Evolutionary conservation across 53 echinoderm and acorn worm species (phyloP).

Genomic region (Paracentrotus lividus): DNA sequence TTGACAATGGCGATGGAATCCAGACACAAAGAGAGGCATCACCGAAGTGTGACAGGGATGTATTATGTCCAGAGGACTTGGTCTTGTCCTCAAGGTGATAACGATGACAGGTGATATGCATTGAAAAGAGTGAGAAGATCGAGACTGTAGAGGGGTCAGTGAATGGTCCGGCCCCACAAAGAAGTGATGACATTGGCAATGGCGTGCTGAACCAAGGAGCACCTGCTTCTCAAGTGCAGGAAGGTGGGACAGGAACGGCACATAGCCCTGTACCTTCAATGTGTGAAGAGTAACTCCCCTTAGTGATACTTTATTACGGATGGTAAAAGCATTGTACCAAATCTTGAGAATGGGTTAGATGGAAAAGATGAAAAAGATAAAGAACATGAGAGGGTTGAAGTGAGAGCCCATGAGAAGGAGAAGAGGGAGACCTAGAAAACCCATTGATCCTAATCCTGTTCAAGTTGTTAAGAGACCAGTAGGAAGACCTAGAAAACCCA

Average conservation of each 20-base stretch:
- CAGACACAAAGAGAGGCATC: background rate
- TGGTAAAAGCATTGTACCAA: background rate
- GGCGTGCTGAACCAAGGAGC: background rate
- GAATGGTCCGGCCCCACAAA: background rate
- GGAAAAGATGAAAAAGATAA: background rate
- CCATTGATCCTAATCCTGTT: background rate
- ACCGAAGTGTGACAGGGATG: background rate
- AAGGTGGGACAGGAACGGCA: background rate
- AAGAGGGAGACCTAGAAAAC: conserved; percentile 23
- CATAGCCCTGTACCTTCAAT: conserved; percentile 18
- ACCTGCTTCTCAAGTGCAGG: background rate
- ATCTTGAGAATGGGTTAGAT: background rate
- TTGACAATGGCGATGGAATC: background rate
- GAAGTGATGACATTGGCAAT: background rate
- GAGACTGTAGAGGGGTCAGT: background rate
- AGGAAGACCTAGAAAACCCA: background rate
- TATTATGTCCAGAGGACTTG: background rate
- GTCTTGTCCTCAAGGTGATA: background rate
- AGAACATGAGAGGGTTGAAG: background rate
- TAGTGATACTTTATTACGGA: background rate
- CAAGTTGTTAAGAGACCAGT: background rate
- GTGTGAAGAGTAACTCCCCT: background rate
- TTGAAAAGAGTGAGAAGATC: too few species aligned
- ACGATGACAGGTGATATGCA: conserved; percentile 5
- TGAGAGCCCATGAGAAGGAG: background rate